phyloP scores from a whole-genome alignment of 92 coral and sea anemone species.

The Desmophyllum pertusum region DNA sequence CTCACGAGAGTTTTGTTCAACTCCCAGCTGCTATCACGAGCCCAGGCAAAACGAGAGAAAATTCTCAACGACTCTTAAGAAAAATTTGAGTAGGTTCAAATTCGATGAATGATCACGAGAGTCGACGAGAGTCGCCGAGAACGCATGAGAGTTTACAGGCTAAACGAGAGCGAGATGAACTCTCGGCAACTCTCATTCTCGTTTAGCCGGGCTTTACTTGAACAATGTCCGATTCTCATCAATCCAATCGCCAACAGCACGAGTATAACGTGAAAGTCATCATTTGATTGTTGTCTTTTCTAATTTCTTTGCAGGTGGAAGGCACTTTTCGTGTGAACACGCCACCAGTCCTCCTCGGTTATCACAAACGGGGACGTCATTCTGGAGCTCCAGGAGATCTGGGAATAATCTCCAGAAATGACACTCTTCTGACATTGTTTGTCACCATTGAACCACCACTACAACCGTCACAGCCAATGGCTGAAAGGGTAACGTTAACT shows the following conservation, averaged over 20 bases:
- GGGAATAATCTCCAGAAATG: constrained; percentile 80
- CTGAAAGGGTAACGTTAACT: constrained; percentile 74
- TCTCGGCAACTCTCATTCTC: no score
- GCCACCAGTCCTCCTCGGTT: constrained; percentile 96
- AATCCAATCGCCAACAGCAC: background rate
- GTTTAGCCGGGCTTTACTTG: no score
- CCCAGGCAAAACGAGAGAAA: no score
- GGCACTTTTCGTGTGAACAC: constrained; percentile 93
- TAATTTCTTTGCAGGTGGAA: constrained; percentile 72
- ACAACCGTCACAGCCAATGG: constrained; percentile 97
- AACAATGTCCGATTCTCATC: no score
- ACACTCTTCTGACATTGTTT: constrained; percentile 86
- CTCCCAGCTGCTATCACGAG: no score
- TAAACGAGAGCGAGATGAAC: no score
- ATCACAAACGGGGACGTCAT: constrained; percentile 79
- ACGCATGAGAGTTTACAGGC: no score
- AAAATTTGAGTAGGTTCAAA: no score
- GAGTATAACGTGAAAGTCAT: background rate
- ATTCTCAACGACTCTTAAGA: no score
- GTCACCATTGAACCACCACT: constrained; percentile 96
- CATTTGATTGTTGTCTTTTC: background rate
- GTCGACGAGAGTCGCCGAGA: no score
- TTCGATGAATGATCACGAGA: no score
- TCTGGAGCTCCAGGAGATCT: constrained; percentile 64
- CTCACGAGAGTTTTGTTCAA: no score